Base-by-base conservation (phyloP, 2,888 invertebrate species). In the Cheilosia soror region DNA sequence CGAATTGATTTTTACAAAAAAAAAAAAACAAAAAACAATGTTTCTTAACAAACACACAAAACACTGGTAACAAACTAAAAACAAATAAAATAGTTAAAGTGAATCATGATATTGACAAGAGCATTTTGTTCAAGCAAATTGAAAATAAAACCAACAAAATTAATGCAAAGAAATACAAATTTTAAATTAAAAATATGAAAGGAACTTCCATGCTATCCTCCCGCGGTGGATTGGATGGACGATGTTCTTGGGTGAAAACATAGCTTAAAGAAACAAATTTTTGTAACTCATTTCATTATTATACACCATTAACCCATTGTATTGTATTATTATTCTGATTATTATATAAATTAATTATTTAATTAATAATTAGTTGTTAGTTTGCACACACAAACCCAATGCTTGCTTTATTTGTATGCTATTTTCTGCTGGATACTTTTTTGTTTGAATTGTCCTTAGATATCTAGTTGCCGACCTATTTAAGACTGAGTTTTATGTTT, bases 281-380 rank as follows among this genome's bases (percentile, higher is more conserved):
- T 79, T 69, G 58, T 51, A 85, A 76, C 51, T 72, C 66, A 80
- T 85, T 85, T 80, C 51, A 80, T 83, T 60, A 77, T 77, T 68
- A 62, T 60, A 77, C 58, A 77, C 42, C 65, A 76, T 81, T 81
- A 82, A 84, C 68, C 81, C 71, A 81, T 81, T 77, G 57, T 81
- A 85, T 76, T 85, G 81, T 81, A 85, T 81, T 85, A 81, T 82
- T 82, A 68, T 55, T 85, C 81, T 85, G 84, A 76, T 71, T 75
- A 85, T 85, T 76, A 85, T 76, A 85, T 72, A 72, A 81, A 77
- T 81, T 85, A 81, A 81, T 85, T 85, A 77, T 85, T 85, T 77
- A 72, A 85, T 81, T 85, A 77, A 81, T 81, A 85, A 85, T 85
- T 81, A 85, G 76, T 85, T 71, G 68, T 62, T 81, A 80, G 77